A percentile compares a stretch with the other conserved stretches of the same genome.
Evolutionary conservation across 2,113 vertebrate genomes (phyloP).

Genomic region (Pomatostomus ruficeps): DNA sequence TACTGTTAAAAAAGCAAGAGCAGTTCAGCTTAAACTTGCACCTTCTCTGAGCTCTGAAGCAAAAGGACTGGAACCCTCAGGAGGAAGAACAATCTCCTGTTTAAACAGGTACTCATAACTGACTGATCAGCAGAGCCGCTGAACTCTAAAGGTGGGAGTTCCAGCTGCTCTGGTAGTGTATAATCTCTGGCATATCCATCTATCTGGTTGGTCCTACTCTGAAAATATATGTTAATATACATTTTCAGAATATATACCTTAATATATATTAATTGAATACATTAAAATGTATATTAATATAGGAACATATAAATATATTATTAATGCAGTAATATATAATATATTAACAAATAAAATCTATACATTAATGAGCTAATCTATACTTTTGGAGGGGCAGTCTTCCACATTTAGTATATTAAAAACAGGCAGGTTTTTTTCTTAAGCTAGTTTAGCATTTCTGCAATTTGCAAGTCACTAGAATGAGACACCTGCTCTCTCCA

Average conservation of each 20-base stretch:
- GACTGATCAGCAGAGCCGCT: not conserved
- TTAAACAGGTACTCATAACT: not conserved
- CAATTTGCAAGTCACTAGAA: not conserved
- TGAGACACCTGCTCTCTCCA: not conserved
- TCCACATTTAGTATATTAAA: not conserved
- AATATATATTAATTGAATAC: not conserved
- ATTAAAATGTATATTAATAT: not conserved
- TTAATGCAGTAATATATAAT: no score
- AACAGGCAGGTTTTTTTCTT: not conserved
- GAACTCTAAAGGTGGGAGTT: not conserved
- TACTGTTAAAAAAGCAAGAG: not conserved
- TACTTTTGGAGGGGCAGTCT: not conserved
- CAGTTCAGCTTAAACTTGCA: not conserved
- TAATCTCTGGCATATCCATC: not conserved
- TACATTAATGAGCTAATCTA: not conserved
- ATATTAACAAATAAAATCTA: not conserved
- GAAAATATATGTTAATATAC: not conserved
- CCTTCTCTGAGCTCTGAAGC: not conserved
- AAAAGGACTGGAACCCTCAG: not conserved
- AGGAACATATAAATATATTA: not conserved
- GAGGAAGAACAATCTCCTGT: not conserved
- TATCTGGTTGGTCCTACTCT: not conserved
- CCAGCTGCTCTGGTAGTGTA: not conserved
- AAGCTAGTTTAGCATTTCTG: not conserved
- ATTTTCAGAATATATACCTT: not conserved